These are phyloP conservation scores for Manacus vitellinus DNA, from an alignment of 2,113 vertebrate genomes.

Conservation along the genomic window DNA sequence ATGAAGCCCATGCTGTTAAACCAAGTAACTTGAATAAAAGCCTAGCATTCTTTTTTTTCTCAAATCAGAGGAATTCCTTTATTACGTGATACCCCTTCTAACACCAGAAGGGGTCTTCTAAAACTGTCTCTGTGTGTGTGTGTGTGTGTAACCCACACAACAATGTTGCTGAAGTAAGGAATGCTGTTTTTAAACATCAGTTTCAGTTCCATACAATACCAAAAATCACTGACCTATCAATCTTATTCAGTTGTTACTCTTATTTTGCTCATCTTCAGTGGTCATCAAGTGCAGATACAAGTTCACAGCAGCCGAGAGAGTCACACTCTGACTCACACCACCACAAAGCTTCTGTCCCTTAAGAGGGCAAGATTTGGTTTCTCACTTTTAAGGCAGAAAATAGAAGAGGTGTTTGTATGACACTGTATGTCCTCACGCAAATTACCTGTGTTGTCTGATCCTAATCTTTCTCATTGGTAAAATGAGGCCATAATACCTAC, in stretches of 20 bases:
- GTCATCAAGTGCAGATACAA: background rate
- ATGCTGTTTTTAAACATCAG: fast-evolving
- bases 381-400: background rate
- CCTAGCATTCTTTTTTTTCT: background rate
- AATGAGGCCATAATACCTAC: background rate
- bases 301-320: background rate
- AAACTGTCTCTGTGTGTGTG: background rate
- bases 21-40: background rate
- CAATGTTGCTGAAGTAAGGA: fast-evolving
- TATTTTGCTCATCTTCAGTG: background rate
- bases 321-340: too few species aligned
- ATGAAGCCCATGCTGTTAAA: background rate
- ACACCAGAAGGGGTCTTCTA: background rate
- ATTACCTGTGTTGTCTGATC: background rate
- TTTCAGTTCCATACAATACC: background rate
- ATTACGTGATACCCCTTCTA: background rate
- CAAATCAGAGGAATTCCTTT: background rate
- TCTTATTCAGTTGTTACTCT: background rate
- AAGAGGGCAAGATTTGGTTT: background rate
- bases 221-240: background rate
- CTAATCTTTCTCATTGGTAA: background rate
- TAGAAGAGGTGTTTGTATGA: background rate
- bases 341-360: background rate
- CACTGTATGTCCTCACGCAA: background rate
- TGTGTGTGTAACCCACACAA: background rate